Evolutionary conservation across 2,797 vertebrate genomes (phyloP), one percentile per base, ranked within the genome.

Genomic region (Calcarius lapponicus): DNA sequence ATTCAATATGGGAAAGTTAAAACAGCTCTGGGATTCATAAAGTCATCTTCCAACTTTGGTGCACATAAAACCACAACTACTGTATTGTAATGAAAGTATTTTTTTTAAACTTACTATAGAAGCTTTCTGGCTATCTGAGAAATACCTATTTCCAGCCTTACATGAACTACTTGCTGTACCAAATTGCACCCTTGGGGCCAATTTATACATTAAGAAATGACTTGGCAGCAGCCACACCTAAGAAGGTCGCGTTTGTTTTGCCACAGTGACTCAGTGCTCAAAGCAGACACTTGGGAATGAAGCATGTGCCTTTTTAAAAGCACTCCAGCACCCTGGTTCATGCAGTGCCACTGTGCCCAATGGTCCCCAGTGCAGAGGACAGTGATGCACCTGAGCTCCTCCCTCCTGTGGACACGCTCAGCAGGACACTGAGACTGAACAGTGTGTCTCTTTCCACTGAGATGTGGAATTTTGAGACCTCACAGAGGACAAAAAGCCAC

Each of bases 11-110:
- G 78, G 69, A 72, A 95, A 91, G 93, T 95, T 96, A 96, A 76
- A 95, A 91, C 82, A 88, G 93, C 89, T 86, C 60, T 92, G 95
- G 92, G 95, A 97, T 86, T 94, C 87, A 96, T 96, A 95, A 96
- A 94, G 73, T 95, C 93, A 90, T 95, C 95, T 92, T 92, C 65
- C 62, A 82, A 78, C 93, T 95, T 82, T 62, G 78, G 67, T 69
- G 80, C 69, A 83, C 79, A 84, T 96, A 97, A 96, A 96, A 42
- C 32, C 75, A 75, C 65, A 95, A 95, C 80, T 90, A 90, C 78
- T 56, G 75, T 65, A 86, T 34, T 74, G 90, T 50, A n/a, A 87
- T 17, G 15, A 12, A 92, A 74, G 38, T 34, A 10, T 10, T 61
- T 82, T n/a, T 36, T 84, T 86, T 51, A 9, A 91, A 90, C 47